Conservation (phyloP, 2,113 vertebrate genomes). For the Neogobius melanostomus region DNA sequence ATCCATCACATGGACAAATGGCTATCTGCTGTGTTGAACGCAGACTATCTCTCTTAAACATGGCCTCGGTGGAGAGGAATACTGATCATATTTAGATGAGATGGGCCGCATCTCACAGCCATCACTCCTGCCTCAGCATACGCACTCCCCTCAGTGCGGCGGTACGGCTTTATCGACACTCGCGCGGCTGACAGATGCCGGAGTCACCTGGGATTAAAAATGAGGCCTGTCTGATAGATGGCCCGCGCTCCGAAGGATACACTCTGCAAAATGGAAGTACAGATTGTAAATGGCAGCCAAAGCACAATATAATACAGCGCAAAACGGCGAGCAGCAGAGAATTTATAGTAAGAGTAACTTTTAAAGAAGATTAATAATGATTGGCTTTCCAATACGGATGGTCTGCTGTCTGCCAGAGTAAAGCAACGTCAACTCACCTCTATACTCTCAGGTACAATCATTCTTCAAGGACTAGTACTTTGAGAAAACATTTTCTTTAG, state of each 20-base stretch:
- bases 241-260: constrained; percentile 53
- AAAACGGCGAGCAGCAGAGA: constrained; percentile 28
- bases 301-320: constrained; percentile 46
- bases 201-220: constrained; percentile 70
- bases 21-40: constrained; percentile 7
- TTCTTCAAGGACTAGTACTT: neutral
- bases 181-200: constrained; percentile 67
- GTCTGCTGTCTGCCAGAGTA: neutral
- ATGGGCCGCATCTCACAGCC: constrained; percentile 34
- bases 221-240: constrained; percentile 53
- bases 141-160: constrained; percentile 16
- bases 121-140: constrained; percentile 41
- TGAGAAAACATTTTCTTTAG: neutral
- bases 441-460: neutral
- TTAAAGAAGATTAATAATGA: constrained; percentile 10
- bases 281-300: constrained; percentile 48
- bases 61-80: constrained; percentile 39
- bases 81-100: constrained; percentile 48
- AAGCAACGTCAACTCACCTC: neutral
- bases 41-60: constrained; percentile 16
- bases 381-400: neutral
- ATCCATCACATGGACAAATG: constrained; percentile 40
- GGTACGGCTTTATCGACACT: constrained; percentile 55
- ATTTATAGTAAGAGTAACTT: constrained; percentile 31
- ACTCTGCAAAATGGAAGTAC: constrained; percentile 49